Evolutionary conservation across 2,888 invertebrate species (phyloP).

Genomic region (Thymelicus lineola): DNA sequence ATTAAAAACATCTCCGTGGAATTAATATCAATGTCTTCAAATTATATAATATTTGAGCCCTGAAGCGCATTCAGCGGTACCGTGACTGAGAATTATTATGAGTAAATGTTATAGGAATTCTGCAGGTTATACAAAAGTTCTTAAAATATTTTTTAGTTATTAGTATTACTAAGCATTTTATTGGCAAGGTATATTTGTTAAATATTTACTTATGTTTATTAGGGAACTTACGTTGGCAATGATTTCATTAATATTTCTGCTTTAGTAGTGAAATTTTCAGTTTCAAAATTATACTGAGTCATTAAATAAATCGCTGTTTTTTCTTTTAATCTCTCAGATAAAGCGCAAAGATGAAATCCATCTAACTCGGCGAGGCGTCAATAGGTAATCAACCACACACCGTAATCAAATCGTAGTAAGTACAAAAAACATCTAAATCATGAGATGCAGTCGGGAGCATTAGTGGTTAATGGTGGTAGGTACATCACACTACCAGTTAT

Average conservation of each 20-base stretch:
- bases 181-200: too few species aligned
- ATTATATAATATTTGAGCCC: constrained; percentile 63
- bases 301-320: constrained; percentile 8
- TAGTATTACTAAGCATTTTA: too few species aligned
- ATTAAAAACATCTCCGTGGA: constrained; percentile 63
- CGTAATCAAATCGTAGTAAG: constrained; percentile 65
- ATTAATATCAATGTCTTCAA: constrained; percentile 74
- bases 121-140: background rate
- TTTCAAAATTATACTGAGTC: constrained; percentile 2
- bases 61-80: constrained; percentile 56
- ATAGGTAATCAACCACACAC: constrained; percentile 60
- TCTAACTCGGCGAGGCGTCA: constrained; percentile 44
- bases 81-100: constrained; percentile 42
- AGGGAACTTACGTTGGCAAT: too few species aligned
- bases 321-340: constrained; percentile 44
- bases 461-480: constrained; percentile 15
- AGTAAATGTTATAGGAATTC: background rate
- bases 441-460: constrained; percentile 38
- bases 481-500: background rate
- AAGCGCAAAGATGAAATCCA: constrained; percentile 40
- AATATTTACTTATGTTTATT: too few species aligned
- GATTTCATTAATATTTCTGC: too few species aligned
- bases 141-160: too few species aligned
- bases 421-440: constrained; percentile 67
- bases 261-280: too few species aligned